Conservation (phyloP, 2,797 vertebrate genomes). For the Chelmon rostratus region DNA sequence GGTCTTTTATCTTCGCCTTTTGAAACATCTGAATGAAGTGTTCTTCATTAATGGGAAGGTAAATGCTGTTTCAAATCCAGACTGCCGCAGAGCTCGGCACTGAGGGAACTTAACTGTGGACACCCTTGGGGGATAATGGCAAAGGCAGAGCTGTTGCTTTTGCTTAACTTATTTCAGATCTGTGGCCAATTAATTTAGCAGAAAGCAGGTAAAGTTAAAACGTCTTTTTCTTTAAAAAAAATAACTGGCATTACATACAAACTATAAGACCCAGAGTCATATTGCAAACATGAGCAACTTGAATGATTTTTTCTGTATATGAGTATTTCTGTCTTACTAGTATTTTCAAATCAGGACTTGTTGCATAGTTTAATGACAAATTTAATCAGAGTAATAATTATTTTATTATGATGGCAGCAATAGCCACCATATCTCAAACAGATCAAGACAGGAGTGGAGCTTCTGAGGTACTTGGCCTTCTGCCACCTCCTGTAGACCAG, state of each 20-base stretch:
- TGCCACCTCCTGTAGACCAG: not conserved
- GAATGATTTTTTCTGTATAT: not conserved
- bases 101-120: conserved; percentile 22
- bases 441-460: not conserved
- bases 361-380: not conserved
- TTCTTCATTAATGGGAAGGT: conserved; percentile 61
- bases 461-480: not conserved
- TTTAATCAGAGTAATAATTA: not conserved
- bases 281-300: not conserved
- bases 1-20: conserved; percentile 70
- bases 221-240: conserved; percentile 5
- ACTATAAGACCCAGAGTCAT: not conserved
- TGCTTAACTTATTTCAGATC: conserved; percentile 27
- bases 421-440: not conserved
- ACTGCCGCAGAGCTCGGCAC: conserved; percentile 32
- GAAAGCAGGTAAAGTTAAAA: not conserved
- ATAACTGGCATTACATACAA: not conserved
- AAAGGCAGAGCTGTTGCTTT: conserved; percentile 38
- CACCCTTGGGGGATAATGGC: conserved; percentile 30
- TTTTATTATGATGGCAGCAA: not conserved
- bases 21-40: conserved; percentile 66
- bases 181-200: conserved; percentile 22
- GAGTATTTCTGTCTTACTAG: not conserved
- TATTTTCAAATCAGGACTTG: not conserved
- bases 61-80: conserved; percentile 51